These are phyloP conservation scores for Hemicordylus capensis DNA, from an alignment of 2,113 vertebrate genomes.

Conservation along the genomic window DNA sequence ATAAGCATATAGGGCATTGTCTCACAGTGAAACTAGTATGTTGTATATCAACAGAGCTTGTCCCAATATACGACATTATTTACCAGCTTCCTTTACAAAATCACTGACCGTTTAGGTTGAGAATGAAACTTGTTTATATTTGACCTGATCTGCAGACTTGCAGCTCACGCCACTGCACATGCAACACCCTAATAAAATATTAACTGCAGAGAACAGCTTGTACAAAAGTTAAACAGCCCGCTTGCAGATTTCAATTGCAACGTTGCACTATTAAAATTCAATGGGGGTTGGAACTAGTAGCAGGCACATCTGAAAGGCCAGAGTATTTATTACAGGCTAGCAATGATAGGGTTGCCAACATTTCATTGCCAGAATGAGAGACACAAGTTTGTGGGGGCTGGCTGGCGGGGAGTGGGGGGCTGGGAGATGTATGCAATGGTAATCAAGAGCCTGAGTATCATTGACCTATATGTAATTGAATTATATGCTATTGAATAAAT, in stretches of 20 bases:
- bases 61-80: background rate
- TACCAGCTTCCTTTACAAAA: background rate
- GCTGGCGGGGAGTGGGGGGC: too few species aligned
- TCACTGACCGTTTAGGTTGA: too few species aligned
- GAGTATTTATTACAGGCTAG: background rate
- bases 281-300: background rate
- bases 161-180: background rate
- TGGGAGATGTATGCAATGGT: too few species aligned
- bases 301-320: background rate
- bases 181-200: too few species aligned
- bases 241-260: background rate
- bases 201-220: background rate
- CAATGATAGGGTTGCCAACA: too few species aligned
- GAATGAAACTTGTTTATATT: background rate
- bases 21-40: background rate
- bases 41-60: background rate
- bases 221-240: background rate
- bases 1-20: background rate
- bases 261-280: background rate
- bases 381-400: too few species aligned
- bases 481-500: too few species aligned
- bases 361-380: too few species aligned
- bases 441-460: too few species aligned
- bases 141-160: background rate
- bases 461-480: too few species aligned